A percentile compares a stretch with the other conserved stretches of the same genome.
These are phyloP conservation scores for Smutsia temminckii DNA, from an alignment of 2,797 vertebrate genomes.

Conservation along the genomic window DNA sequence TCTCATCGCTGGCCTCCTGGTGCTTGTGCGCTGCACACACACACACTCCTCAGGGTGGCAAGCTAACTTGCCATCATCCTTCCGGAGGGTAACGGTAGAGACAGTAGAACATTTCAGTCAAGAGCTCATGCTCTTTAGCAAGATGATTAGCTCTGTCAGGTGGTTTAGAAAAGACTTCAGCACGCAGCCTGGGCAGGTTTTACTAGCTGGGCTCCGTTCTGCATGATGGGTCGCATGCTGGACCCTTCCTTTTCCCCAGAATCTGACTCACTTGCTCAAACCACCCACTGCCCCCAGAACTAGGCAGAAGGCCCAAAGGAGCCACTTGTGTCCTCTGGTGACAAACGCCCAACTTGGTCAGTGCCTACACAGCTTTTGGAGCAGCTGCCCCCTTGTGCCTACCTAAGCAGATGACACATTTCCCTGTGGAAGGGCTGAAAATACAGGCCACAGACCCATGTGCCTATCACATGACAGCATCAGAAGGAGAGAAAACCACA, in stretches of 20 bases:
- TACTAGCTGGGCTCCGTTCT: background rate
- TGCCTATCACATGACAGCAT: background rate
- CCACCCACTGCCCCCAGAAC: background rate
- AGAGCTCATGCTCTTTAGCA: slow-evolving; percentile 25
- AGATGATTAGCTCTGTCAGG: background rate
- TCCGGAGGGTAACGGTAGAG: slow-evolving; percentile 23
- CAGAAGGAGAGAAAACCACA: slow-evolving; percentile 48
- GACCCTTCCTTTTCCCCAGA: background rate
- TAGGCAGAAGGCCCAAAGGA: background rate
- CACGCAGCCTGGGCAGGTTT: background rate
- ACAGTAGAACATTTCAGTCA: background rate
- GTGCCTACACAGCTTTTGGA: background rate
- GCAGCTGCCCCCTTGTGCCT: background rate
- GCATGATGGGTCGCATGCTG: background rate
- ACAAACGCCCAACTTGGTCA: background rate
- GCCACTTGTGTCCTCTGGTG: background rate
- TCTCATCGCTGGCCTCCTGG: background rate
- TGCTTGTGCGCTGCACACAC: too few relatives aligned
- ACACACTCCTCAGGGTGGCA: background rate
- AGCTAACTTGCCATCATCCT: background rate
- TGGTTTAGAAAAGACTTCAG: background rate
- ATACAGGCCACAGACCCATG: background rate
- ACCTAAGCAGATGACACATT: background rate
- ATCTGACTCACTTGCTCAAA: slow-evolving; percentile 37
- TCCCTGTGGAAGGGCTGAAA: background rate